Conservation (phyloP, 2,888 invertebrate species). For the Anarsia innoxiella region DNA sequence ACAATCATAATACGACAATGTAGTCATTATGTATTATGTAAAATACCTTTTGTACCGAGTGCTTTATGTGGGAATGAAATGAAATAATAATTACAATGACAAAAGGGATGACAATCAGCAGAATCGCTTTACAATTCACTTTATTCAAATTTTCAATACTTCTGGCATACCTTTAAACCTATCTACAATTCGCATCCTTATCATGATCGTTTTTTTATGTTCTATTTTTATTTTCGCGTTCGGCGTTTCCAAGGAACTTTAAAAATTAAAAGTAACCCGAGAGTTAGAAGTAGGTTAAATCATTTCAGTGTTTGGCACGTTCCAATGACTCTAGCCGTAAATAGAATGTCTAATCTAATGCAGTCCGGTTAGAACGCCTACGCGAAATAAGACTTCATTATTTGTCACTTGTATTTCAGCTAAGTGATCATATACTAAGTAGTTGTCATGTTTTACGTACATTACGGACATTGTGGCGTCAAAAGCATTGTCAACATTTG, state of each 20-base stretch:
- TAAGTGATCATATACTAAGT: neutral
- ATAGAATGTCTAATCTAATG: constrained; percentile 48
- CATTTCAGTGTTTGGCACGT: constrained; percentile 59
- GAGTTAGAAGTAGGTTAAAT: constrained; percentile 35
- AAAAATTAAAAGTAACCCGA: too few species aligned
- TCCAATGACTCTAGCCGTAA: constrained; percentile 50
- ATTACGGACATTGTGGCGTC: neutral
- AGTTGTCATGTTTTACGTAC: neutral
- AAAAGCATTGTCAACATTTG: constrained; percentile 9
- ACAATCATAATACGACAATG: too few species aligned
- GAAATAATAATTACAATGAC: constrained; percentile 7
- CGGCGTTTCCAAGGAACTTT: too few species aligned
- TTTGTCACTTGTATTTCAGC: neutral
- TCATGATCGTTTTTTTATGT: too few species aligned
- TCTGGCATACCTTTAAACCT: too few species aligned
- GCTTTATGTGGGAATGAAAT: too few species aligned
- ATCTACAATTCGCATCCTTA: too few species aligned
- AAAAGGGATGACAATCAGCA: constrained; percentile 9
- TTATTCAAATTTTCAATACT: too few species aligned
- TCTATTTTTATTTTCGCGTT: too few species aligned
- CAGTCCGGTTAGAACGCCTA: constrained; percentile 27
- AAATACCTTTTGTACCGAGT: too few species aligned
- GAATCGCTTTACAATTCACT: constrained; percentile 6
- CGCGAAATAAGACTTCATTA: neutral
- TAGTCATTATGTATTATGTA: too few species aligned